A percentile compares a stretch with the other conserved stretches of the same genome.
Evolutionary conservation across 1,140 invertebrate genomes (phyloP).

Genomic region (Metaphire vulgaris): DNA sequence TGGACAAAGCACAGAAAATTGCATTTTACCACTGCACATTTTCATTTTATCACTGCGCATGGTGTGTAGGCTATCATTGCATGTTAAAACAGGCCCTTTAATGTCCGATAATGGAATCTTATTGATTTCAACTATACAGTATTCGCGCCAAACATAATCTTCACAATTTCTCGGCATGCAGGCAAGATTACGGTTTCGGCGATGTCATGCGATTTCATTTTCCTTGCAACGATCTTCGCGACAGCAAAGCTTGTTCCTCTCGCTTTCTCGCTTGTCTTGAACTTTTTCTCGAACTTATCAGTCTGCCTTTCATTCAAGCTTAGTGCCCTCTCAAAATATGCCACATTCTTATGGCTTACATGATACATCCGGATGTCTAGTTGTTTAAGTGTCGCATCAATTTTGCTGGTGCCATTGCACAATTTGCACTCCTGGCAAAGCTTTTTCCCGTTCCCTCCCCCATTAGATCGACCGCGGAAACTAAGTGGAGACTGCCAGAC

Average conservation of each 20-base stretch:
- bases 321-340: conserved; percentile 1
- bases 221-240: background rate
- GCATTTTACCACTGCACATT: too few species aligned
- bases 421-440: too few species aligned
- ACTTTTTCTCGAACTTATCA: background rate
- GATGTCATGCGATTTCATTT: background rate
- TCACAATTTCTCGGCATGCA: conserved; percentile 10
- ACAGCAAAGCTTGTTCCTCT: background rate
- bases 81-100: too few species aligned
- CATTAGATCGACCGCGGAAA: too few species aligned
- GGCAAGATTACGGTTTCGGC: conserved; percentile 1
- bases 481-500: too few species aligned
- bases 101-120: too few species aligned
- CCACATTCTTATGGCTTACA: background rate
- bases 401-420: background rate
- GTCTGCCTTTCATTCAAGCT: background rate
- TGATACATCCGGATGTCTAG: background rate
- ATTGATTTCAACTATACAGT: conserved; percentile 16
- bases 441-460: too few species aligned
- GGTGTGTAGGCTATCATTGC: too few species aligned
- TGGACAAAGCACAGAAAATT: too few species aligned
- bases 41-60: too few species aligned
- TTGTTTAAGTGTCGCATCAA: conserved; percentile 1
- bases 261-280: background rate
- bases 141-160: conserved; percentile 15